Evolutionary conservation across 1,140 invertebrate genomes (phyloP).

Genomic region (Drosophila jambulina): DNA sequence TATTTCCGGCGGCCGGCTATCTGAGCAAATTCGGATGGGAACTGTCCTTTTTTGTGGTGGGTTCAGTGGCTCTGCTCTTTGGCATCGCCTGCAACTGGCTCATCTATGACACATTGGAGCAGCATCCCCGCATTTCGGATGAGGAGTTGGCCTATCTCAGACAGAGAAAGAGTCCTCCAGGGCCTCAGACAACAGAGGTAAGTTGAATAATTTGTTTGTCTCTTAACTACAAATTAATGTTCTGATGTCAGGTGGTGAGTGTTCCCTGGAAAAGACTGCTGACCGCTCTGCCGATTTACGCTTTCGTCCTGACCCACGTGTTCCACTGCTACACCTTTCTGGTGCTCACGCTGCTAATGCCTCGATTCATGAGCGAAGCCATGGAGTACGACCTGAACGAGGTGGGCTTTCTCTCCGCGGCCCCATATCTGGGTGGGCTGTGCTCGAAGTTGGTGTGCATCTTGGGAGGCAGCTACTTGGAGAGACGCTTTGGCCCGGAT

Average conservation of each 20-base stretch:
- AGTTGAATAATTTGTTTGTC: not conserved
- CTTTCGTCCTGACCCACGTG: constrained; percentile 74
- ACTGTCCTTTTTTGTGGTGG: constrained; percentile 70
- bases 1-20: constrained; percentile 69
- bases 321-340: constrained; percentile 73
- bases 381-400: constrained; percentile 61
- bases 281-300: constrained; percentile 53
- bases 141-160: constrained; percentile 60
- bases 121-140: constrained; percentile 67
- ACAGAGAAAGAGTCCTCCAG: constrained; percentile 6
- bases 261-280: constrained; percentile 68
- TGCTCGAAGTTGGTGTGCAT: constrained; percentile 64
- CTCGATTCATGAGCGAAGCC: constrained; percentile 72
- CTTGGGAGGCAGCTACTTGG: constrained; percentile 54
- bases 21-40: constrained; percentile 67
- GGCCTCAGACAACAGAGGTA: constrained; percentile 23
- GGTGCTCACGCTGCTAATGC: constrained; percentile 55
- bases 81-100: constrained; percentile 65
- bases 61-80: constrained; percentile 44
- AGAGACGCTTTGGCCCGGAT: constrained; percentile 32
- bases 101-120: constrained; percentile 64
- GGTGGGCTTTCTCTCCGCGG: constrained; percentile 65
- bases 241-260: constrained; percentile 15
- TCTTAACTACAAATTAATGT: not conserved
- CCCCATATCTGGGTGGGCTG: constrained; percentile 64